Evolutionary conservation across 2,113 vertebrate species (phyloP).

Genomic region (Galeopterus variegatus): DNA sequence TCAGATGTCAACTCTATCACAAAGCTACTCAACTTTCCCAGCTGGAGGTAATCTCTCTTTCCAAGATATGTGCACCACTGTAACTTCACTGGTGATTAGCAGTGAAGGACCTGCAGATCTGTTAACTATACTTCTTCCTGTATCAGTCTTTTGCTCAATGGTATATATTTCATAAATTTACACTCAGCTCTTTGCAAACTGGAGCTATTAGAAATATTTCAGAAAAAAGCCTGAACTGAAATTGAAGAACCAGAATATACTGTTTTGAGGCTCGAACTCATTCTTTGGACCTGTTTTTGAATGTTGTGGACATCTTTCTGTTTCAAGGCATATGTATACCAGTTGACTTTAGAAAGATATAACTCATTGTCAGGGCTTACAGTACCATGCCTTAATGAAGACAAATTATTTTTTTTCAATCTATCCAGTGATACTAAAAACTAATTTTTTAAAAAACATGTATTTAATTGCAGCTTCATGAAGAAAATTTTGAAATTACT

Average conservation of each 20-base stretch:
- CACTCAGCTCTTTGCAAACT: conserved; percentile 12
- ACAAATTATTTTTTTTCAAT: background rate
- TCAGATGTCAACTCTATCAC: background rate
- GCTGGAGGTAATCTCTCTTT: background rate
- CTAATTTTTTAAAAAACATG: background rate
- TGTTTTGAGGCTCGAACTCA: background rate
- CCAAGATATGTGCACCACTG: background rate
- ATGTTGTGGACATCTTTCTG: background rate
- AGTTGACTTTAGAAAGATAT: background rate
- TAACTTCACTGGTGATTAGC: background rate
- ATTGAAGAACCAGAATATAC: background rate
- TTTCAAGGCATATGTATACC: background rate
- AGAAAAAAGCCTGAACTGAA: background rate
- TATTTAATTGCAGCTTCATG: conserved; percentile 91
- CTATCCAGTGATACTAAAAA: background rate
- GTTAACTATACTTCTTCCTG: background rate
- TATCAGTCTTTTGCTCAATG: background rate
- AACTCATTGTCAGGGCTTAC: background rate
- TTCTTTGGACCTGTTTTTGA: background rate
- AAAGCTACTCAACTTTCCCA: background rate
- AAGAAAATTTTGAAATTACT: conserved; percentile 98
- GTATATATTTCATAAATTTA: background rate
- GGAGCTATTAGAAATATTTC: background rate
- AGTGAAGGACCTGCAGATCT: background rate
- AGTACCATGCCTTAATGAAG: background rate